These are phyloP conservation scores for Trinorchestia longiramus DNA, from an alignment of 1,140 invertebrate genomes.

Conservation along the genomic window DNA sequence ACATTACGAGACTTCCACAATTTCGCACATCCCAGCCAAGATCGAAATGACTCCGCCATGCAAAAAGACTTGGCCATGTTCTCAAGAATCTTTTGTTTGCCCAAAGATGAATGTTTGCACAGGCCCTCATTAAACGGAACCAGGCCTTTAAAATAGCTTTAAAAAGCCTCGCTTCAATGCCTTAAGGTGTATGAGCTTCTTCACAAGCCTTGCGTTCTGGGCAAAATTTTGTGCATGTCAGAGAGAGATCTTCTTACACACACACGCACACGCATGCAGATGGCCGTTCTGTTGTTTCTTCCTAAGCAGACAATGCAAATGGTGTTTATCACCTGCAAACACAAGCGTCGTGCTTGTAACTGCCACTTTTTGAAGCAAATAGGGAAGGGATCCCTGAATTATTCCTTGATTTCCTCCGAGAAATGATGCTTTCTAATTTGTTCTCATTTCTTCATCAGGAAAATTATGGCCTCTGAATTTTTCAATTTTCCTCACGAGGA, in stretches of 20 bases:
- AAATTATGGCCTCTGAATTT: too few relatives aligned
- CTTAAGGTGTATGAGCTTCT: background rate
- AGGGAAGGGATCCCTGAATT: too few relatives aligned
- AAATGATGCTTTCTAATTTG: background rate
- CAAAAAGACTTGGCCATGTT: background rate
- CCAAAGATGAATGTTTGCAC: slow-evolving; percentile 40
- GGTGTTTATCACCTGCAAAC: background rate
- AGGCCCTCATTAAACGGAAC: slow-evolving; percentile 35
- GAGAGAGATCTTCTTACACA: background rate
- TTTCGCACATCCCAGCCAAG: background rate
- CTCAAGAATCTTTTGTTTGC: slow-evolving; percentile 5
- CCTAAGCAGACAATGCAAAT: background rate
- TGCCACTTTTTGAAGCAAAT: background rate
- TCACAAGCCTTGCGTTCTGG: background rate
- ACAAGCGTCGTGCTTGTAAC: background rate
- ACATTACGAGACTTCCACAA: background rate
- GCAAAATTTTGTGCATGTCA: background rate
- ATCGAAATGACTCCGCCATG: background rate
- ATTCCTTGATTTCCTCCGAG: too few relatives aligned
- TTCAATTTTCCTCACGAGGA: background rate
- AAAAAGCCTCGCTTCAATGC: slow-evolving; percentile 30
- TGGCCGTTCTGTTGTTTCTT: background rate
- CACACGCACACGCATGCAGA: background rate
- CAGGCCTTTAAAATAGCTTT: background rate
- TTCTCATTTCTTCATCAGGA: background rate